phyloP scores from a whole-genome alignment of 2,113 vertebrate genomes.

The Hippocampus barbouri region DNA sequence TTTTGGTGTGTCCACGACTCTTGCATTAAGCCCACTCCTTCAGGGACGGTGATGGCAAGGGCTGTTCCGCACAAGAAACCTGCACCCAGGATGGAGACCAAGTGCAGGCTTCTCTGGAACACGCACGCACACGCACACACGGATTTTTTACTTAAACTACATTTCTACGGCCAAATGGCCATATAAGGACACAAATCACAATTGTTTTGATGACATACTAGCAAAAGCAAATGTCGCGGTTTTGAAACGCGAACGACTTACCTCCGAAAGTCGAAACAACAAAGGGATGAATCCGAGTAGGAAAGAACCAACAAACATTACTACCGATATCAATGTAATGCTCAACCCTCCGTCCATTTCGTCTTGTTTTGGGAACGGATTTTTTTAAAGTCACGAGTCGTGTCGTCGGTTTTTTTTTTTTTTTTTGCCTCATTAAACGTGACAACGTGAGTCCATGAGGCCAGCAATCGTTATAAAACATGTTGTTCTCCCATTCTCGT shows the following conservation, averaged over 20 bases:
- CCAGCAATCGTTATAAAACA: not conserved
- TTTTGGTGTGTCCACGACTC: slow-evolving; percentile 50
- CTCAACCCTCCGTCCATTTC: slow-evolving; percentile 73
- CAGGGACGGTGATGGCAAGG: slow-evolving; percentile 69
- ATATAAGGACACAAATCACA: not conserved
- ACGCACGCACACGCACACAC: not conserved
- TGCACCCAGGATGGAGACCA: slow-evolving; percentile 71
- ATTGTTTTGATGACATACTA: not conserved
- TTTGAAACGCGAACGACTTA: slow-evolving; percentile 33
- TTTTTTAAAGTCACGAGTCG: not conserved
- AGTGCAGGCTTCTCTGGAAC: slow-evolving; percentile 67
- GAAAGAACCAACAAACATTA: slow-evolving; percentile 77
- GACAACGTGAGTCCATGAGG: not conserved
- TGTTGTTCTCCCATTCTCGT: not conserved
- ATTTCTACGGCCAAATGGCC: not conserved
- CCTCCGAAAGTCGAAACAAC: slow-evolving; percentile 73
- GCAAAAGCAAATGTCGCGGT: not conserved
- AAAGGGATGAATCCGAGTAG: slow-evolving; percentile 74
- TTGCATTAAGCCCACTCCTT: slow-evolving; percentile 69
- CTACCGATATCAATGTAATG: slow-evolving; percentile 70
- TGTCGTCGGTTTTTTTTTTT: not conserved
- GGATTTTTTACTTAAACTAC: too few species aligned
- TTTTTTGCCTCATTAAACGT: not conserved
- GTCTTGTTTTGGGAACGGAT: not conserved
- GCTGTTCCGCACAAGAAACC: slow-evolving; percentile 69